phyloP scores from a whole-genome alignment of 2,888 invertebrate genomes.

The Mellilla xanthometata region DNA sequence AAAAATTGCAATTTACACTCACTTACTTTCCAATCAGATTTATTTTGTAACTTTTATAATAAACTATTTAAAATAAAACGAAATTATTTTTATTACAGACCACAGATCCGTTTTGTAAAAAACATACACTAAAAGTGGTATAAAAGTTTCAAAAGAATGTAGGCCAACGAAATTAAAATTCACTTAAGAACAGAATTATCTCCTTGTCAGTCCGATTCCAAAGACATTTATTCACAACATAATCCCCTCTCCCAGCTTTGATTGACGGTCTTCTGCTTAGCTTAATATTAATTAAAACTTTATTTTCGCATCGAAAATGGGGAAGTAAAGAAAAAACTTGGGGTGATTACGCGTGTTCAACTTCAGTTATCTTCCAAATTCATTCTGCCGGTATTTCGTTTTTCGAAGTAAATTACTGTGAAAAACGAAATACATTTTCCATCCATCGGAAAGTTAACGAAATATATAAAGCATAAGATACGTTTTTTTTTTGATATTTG shows the following conservation, averaged over 20 bases:
- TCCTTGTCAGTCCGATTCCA: conserved; percentile 1
- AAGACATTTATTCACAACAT: conserved; percentile 11
- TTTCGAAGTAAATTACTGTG: neutral
- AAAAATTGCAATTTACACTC: too few species aligned
- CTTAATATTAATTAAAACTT: conserved; percentile 8
- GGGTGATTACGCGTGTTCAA: neutral
- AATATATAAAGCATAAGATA: neutral
- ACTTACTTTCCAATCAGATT: too few species aligned
- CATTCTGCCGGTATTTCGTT: neutral
- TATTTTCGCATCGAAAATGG: neutral
- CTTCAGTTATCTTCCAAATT: neutral
- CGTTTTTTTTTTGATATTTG: too few species aligned
- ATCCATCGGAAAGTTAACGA: neutral
- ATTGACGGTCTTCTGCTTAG: conserved; percentile 11
- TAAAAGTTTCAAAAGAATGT: too few species aligned
- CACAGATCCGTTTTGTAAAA: too few species aligned
- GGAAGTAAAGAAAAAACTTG: conserved; percentile 5
- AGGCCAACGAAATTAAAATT: too few species aligned
- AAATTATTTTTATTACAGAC: too few species aligned
- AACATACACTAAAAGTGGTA: too few species aligned
- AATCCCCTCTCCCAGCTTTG: conserved; percentile 1
- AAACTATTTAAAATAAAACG: too few species aligned
- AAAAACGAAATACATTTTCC: neutral
- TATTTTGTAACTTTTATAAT: too few species aligned
- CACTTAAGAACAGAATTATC: neutral